Base-by-base conservation (phyloP, 2,113 vertebrate genomes). In the Arenaria interpres region DNA sequence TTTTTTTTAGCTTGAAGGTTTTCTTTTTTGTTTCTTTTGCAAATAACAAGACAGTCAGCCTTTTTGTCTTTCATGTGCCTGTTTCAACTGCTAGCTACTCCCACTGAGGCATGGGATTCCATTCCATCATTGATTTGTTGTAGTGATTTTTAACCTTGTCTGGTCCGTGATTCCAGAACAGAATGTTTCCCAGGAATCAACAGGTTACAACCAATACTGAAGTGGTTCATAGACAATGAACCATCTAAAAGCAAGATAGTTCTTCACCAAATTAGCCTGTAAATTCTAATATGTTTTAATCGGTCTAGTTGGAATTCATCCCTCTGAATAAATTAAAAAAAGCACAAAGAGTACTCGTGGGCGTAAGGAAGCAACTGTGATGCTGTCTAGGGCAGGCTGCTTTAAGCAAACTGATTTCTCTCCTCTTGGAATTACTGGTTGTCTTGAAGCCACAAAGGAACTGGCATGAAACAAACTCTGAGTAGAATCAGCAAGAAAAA, bases 1-100 rank as follows among this genome's bases (percentile, higher is more conserved):
- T 16, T 15, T 30, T 21, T 62, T 63, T 32, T n/a, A 6, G 37
- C 62, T 66, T 66, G 43, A 37, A 62, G n/a, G 53, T 37, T 62
- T 60, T 6, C 12, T 1, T 13, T 54, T 60, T 50, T 25, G 10
- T 23, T 83, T 85, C 20, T 50, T 89, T 76, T 62, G 33, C 48
- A 85, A 93, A 68, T 73, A 89, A 82, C 54, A 89, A 67, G 50
- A 62, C 39, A 82, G 50, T 60, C 27, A 50, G 46, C 16, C 82
- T 27, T 25, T 87, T 76, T 89, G 67, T 7, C 30, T 92, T 91
- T 89, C n/a, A 48, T 25, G 97, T 97, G 95, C 96, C 94, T 97
- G 92, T 89, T 95, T 93, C 66, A 73, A 33, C 73, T 85, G 66
- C 41, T 73, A 62, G 20, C 28, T 64, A 73, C 41, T 95, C 90